Evolutionary conservation across 2,888 invertebrate genomes (phyloP).

Genomic region (Cryptocheilus praepositus): DNA sequence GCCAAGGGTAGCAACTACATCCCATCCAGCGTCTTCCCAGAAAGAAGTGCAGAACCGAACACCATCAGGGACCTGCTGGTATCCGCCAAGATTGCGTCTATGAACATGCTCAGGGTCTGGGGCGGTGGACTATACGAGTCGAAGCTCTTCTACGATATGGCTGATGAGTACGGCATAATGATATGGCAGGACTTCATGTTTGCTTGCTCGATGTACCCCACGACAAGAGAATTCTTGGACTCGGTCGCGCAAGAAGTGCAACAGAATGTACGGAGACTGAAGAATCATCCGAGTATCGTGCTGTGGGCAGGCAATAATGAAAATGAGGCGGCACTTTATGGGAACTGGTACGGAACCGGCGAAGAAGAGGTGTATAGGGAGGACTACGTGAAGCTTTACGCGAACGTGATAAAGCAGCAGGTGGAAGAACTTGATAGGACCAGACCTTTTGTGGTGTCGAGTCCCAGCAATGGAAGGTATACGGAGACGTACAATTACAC

Average conservation of each 20-base stretch:
- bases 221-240: slow-evolving; percentile 81
- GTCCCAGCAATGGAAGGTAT: slow-evolving; percentile 91
- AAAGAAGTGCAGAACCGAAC: slow-evolving; percentile 78
- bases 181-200: slow-evolving; percentile 99
- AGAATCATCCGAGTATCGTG: slow-evolving; percentile 90
- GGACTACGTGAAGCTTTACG: slow-evolving; percentile 91
- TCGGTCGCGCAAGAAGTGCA: slow-evolving; percentile 85
- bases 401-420: slow-evolving; percentile 83
- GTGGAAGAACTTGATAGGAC: slow-evolving; percentile 80
- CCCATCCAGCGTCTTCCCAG: slow-evolving; percentile 90
- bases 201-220: slow-evolving; percentile 96
- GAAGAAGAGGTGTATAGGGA: slow-evolving; percentile 78
- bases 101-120: slow-evolving; percentile 98
- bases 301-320: slow-evolving; percentile 98
- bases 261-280: slow-evolving; percentile 88
- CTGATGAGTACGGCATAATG: slow-evolving; percentile 92
- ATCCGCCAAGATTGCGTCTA: slow-evolving; percentile 85
- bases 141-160: slow-evolving; percentile 90
- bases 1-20: slow-evolving; percentile 97
- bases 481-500: slow-evolving; percentile 86
- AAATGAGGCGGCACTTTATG: slow-evolving; percentile 91
- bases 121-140: slow-evolving; percentile 98
- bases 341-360: slow-evolving; percentile 83
- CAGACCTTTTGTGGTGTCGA: slow-evolving; percentile 87
- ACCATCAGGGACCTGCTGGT: slow-evolving; percentile 81